Evolutionary conservation across 2,888 invertebrate species (phyloP).

Genomic region (Lasius fuliginosus): DNA sequence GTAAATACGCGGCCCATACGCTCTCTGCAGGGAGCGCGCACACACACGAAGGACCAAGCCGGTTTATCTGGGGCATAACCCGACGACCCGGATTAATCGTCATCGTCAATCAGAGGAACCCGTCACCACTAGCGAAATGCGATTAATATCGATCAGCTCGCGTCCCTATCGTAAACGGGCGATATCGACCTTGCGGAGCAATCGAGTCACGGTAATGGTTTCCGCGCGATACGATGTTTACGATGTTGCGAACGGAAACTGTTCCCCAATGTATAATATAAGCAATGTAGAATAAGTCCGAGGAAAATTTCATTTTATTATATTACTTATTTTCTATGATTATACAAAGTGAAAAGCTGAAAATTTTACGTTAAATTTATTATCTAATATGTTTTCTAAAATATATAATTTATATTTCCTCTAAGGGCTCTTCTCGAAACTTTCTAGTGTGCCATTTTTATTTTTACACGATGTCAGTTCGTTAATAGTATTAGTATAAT

Average conservation of each 20-base stretch:
- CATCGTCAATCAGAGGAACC: conserved; percentile 75
- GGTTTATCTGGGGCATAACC: conserved; percentile 67
- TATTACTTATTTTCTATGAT: background rate
- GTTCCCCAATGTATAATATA: background rate
- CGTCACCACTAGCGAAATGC: conserved; percentile 64
- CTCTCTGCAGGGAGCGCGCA: background rate
- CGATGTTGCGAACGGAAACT: conserved; percentile 28
- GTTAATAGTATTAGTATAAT: conserved; percentile 1
- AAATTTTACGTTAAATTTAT: background rate
- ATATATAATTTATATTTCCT: background rate
- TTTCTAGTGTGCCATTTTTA: background rate
- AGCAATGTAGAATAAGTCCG: background rate
- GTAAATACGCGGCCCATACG: conserved; percentile 41
- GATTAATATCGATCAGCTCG: conserved; percentile 76
- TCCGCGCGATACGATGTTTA: conserved; percentile 44
- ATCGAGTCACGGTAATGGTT: conserved; percentile 60
- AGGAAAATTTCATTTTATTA: background rate
- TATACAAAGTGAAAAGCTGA: background rate
- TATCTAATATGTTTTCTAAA: background rate
- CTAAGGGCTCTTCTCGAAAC: background rate
- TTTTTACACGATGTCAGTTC: background rate
- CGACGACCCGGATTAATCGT: conserved; percentile 76
- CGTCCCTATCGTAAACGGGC: conserved; percentile 63
- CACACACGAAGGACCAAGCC: conserved; percentile 57
- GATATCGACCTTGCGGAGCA: conserved; percentile 64